Percentiles rank a stretch among this genome's conserved stretches.
phyloP scores from a whole-genome alignment of 2,113 vertebrate species.

The Nycticorax nycticorax region DNA sequence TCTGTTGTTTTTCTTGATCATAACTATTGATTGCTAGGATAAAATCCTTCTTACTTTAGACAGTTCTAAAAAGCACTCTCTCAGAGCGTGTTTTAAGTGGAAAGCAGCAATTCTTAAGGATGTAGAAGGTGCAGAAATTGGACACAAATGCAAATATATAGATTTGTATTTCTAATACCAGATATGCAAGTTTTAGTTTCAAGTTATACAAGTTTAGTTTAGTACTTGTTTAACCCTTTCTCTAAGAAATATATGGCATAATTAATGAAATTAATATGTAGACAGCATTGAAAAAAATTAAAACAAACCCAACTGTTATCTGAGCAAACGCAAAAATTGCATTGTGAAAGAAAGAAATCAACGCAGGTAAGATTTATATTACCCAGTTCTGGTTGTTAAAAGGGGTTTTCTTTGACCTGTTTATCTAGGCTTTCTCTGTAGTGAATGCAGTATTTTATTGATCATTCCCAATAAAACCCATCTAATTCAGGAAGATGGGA shows the following conservation, averaged over 20 bases:
- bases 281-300: neutral
- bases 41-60: neutral
- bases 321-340: neutral
- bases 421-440: neutral
- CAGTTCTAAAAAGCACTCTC: neutral
- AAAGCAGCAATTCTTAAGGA: neutral
- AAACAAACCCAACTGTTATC: neutral
- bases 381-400: neutral
- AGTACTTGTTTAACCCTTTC: neutral
- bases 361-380: neutral
- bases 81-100: neutral
- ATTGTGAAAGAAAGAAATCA: neutral
- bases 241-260: neutral
- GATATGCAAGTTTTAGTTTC: neutral
- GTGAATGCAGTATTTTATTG: neutral
- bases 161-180: neutral
- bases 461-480: neutral
- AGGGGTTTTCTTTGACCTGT: neutral
- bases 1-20: neutral
- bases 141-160: neutral
- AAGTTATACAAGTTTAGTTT: neutral
- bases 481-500: neutral
- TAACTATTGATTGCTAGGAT: neutral
- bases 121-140: neutral
- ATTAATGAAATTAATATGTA: neutral